These are phyloP conservation scores for Glaucidium brasilianum DNA, from an alignment of 2,113 vertebrate species.

Conservation along the genomic window DNA sequence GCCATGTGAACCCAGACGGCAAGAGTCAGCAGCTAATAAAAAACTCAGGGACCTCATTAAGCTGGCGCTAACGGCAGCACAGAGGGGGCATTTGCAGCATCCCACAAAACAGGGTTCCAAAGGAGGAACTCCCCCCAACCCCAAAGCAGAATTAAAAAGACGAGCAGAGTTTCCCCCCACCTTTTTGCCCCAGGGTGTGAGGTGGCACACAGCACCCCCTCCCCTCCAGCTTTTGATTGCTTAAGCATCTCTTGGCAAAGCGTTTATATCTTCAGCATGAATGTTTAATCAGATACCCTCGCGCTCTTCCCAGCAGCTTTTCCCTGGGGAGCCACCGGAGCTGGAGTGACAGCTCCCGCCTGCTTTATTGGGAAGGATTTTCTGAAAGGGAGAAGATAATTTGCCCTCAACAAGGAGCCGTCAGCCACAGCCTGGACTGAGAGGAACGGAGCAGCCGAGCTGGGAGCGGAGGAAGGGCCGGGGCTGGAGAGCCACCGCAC, in stretches of 20 bases:
- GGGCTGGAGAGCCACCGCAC: fast-evolving
- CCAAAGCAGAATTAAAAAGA: background rate
- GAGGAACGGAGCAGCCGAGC: too few relatives aligned
- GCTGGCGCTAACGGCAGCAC: fast-evolving
- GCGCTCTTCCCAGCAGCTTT: background rate
- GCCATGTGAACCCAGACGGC: background rate
- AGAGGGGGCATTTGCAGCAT: background rate
- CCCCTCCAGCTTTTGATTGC: slow-evolving; percentile 27
- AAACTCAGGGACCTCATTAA: background rate
- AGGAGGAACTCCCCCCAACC: background rate
- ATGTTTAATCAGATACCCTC: slow-evolving; percentile 1
- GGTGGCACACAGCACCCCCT: background rate
- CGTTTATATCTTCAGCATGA: slow-evolving; percentile 17
- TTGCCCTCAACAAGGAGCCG: background rate
- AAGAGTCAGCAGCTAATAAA: background rate
- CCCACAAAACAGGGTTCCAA: background rate
- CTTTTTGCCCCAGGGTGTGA: background rate
- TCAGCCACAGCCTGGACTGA: background rate
- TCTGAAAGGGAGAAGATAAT: background rate
- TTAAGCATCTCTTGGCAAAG: slow-evolving; percentile 56
- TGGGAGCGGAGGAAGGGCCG: background rate
- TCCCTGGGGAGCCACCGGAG: background rate
- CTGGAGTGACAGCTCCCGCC: background rate
- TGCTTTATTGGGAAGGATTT: background rate
- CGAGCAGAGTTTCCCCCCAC: background rate